Evolutionary conservation across 2,797 vertebrate species (phyloP).

Genomic region (Arnoldichthys spilopterus): DNA sequence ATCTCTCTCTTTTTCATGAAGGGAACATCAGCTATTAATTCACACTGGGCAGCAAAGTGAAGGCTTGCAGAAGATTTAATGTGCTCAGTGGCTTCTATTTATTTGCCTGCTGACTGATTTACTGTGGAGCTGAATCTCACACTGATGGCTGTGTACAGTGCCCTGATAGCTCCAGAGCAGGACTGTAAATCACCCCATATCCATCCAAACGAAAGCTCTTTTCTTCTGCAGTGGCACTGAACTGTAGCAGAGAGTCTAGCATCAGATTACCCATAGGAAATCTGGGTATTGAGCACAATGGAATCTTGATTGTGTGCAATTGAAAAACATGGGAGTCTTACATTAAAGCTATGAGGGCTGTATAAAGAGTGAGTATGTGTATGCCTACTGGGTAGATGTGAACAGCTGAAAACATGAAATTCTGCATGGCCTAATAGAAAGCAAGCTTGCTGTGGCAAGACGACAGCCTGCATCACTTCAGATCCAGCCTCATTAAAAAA

Average conservation of each 20-base stretch:
- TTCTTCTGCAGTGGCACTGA: not conserved
- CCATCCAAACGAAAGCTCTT: not conserved
- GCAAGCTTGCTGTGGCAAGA: not conserved
- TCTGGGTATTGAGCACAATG: not conserved
- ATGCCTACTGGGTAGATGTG: not conserved
- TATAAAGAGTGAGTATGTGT: not conserved
- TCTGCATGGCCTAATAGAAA: not conserved
- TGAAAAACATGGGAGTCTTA: not conserved
- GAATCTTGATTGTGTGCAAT: not conserved
- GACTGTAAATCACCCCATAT: slow-evolving; percentile 14
- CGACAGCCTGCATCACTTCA: not conserved
- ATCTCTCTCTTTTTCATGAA: not conserved
- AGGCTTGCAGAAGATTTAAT: slow-evolving; percentile 9
- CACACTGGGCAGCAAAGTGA: not conserved
- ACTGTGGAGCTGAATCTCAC: not conserved
- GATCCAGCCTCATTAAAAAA: slow-evolving; percentile 25
- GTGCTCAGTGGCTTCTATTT: slow-evolving; percentile 14
- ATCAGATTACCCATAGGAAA: not conserved
- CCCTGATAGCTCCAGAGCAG: not conserved
- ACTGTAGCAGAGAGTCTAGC: not conserved
- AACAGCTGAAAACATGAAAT: not conserved
- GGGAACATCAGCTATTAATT: slow-evolving; percentile 3
- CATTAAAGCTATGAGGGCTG: not conserved
- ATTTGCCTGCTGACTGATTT: slow-evolving; percentile 32
- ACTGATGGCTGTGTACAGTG: slow-evolving; percentile 26